A percentile compares a stretch with the other conserved stretches of the same genome.
Evolutionary conservation across 2,113 vertebrate genomes (phyloP).

Genomic region (Python bivittatus): DNA sequence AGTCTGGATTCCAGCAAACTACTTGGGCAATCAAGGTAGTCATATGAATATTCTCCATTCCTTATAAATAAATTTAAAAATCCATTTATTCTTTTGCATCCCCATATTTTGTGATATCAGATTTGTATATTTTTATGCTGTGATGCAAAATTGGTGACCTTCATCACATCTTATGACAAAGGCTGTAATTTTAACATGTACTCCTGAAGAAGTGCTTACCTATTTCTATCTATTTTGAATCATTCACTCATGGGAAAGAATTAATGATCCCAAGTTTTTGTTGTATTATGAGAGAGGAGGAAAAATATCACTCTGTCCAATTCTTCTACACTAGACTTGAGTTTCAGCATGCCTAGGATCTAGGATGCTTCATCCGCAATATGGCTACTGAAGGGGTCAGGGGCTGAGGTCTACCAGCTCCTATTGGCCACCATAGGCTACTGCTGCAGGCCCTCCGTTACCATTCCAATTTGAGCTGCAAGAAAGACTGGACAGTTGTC

Average conservation of each 20-base stretch:
- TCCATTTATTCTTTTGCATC: neutral
- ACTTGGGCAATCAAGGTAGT: neutral
- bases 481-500: neutral
- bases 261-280: neutral
- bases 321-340: neutral
- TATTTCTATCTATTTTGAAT: neutral
- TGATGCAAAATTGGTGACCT: neutral
- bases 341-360: too few relatives aligned
- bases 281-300: neutral
- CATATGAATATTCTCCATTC: neutral
- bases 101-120: neutral
- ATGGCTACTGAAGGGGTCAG: too few relatives aligned
- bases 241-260: neutral
- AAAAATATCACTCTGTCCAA: neutral
- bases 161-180: neutral
- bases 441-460: too few relatives aligned
- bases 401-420: too few relatives aligned
- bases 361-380: too few relatives aligned
- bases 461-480: neutral
- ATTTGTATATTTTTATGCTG: neutral
- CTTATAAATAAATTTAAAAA: neutral
- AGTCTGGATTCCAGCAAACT: neutral
- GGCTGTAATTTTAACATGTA: neutral
- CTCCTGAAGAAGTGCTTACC: neutral
- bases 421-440: too few relatives aligned